Base-by-base conservation (phyloP, 2,797 vertebrate species). In the Sarcoramphus papa region DNA sequence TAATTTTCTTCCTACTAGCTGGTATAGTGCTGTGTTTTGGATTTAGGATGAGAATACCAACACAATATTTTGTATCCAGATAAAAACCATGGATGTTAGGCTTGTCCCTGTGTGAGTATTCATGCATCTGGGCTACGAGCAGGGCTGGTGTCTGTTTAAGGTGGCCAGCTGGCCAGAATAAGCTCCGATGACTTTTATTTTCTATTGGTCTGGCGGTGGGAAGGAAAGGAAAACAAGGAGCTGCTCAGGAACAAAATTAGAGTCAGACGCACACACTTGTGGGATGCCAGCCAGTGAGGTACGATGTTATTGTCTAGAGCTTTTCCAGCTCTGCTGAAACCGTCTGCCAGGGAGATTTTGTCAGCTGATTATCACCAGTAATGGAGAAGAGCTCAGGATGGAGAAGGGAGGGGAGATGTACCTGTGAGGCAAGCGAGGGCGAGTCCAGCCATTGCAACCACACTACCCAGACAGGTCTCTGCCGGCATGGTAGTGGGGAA, bases 351-450 rank as follows among this genome's bases (percentile, higher is more conserved):
- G 40, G 73, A 50, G 33, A 35, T 68, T 85, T 91, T 93, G 31
- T 57, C n/a, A 14, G 45, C 31, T 89, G 69, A 37, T 31, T 21
- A 45, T 81, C 43, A 40, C 16, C 12, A 60, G 25, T 64, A 63
- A 68, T 2, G 28, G 31, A 72, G 50, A 76, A 45, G 41, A 82
- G 10, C 18, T 93, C 70, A 57, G 47, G 59, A 37, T 37, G 31
- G 70, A 85, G 81, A 70, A 56, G 50, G n/a, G 37, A 85, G 13
- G 25, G 21, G 17, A 73, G 7, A 59, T 65, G 14, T 22, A 53
- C 0, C 0, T 33, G 12, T 30, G 23, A 68, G 50, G 11, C 50
- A 60, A 75, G 31, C 7, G 0, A 0, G 4, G 28, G 9, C 12
- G 7, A 56, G 7, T n/a, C 14, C 41, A 87, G 41, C 28, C 45